A percentile compares a stretch with the other conserved stretches of the same genome.
Conservation (phyloP, 2,113 vertebrate species). For the Rhagologus leucostigma region DNA sequence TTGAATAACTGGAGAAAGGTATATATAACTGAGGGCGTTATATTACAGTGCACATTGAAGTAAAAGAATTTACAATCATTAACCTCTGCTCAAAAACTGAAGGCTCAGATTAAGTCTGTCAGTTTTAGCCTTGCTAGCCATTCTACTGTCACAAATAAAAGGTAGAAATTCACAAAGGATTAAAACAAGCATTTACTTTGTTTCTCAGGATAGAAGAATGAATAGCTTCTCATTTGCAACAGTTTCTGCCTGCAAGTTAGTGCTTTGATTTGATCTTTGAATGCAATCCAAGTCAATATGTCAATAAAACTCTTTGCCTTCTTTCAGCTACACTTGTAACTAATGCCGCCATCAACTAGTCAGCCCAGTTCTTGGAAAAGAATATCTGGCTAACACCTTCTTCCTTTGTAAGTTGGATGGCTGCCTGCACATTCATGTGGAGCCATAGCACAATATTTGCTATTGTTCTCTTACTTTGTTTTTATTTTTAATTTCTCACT, state of each 20-base stretch:
- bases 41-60: neutral
- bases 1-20: neutral
- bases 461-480: neutral
- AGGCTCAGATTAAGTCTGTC: neutral
- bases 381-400: neutral
- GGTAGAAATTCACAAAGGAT: neutral
- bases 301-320: neutral
- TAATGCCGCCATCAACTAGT: neutral
- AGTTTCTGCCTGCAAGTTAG: neutral
- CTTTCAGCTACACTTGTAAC: neutral
- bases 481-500: conserved; percentile 7
- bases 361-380: neutral
- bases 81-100: neutral
- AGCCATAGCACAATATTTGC: neutral
- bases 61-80: neutral
- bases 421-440: neutral
- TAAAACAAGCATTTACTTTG: neutral
- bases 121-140: neutral
- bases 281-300: neutral
- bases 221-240: neutral
- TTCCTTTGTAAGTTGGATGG: neutral
- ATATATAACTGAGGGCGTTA: neutral
- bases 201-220: neutral
- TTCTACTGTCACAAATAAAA: neutral
- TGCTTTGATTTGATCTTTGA: neutral